Percentiles rank a stretch among this genome's conserved stretches.
phyloP scores from a whole-genome alignment of 2,888 invertebrate species.

The Conops quadrifasciatus region DNA sequence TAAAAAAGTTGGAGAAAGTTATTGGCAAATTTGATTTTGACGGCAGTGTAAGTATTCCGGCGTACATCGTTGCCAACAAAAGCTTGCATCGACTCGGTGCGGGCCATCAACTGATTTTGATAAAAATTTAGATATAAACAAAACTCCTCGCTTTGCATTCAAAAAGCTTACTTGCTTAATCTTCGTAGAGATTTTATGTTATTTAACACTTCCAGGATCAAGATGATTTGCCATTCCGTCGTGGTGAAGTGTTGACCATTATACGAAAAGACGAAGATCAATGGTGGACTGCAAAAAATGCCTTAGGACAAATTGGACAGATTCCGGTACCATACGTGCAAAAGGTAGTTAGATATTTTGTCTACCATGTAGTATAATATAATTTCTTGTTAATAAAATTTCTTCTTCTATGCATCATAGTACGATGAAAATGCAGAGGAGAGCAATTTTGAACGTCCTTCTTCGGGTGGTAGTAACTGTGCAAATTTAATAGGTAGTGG shows the following conservation, averaged over 20 bases:
- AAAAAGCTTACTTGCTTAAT: too few relatives aligned
- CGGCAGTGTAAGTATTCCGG: slow-evolving; percentile 83
- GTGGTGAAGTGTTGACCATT: slow-evolving; percentile 91
- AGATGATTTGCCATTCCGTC: slow-evolving; percentile 94
- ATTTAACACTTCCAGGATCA: slow-evolving; percentile 88
- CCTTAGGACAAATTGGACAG: slow-evolving; percentile 85
- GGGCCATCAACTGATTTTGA: too few relatives aligned
- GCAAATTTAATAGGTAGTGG: slow-evolving; percentile 50
- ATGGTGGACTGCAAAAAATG: slow-evolving; percentile 98
- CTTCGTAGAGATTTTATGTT: too few relatives aligned
- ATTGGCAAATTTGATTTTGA: slow-evolving; percentile 94
- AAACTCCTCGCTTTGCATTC: too few relatives aligned
- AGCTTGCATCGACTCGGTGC: too few relatives aligned
- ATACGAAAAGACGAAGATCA: slow-evolving; percentile 96
- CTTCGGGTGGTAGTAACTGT: slow-evolving; percentile 54
- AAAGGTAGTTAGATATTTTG: slow-evolving; percentile 68
- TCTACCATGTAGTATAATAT: not conserved
- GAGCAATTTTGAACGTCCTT: slow-evolving; percentile 56
- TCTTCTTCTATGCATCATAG: slow-evolving; percentile 42
- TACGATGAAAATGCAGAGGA: slow-evolving; percentile 58
- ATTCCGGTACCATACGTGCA: slow-evolving; percentile 97
- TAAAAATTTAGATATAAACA: too few relatives aligned
- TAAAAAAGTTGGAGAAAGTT: slow-evolving; percentile 80
- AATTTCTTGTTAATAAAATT: not conserved
- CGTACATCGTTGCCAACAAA: too few relatives aligned